Evolutionary conservation across 1,140 invertebrate genomes (phyloP).

Genomic region (Physella acuta): DNA sequence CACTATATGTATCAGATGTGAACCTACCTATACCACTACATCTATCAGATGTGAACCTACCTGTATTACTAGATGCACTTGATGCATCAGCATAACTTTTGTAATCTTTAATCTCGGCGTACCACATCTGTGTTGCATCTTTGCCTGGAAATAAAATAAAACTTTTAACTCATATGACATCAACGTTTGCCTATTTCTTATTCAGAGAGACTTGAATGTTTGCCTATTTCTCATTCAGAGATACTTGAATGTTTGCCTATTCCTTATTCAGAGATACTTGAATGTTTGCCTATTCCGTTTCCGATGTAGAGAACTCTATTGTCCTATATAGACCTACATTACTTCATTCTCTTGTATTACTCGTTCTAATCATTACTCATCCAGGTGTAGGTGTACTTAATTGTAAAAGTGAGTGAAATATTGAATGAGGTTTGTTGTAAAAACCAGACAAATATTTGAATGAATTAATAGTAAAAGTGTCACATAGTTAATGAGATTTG

Average conservation of each 20-base stretch:
- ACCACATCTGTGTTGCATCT: background rate
- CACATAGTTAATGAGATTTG: too few species aligned
- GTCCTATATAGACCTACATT: background rate
- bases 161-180: background rate
- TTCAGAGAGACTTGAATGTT: background rate
- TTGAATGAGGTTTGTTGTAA: too few species aligned
- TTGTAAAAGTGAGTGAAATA: too few species aligned
- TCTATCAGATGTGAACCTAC: background rate
- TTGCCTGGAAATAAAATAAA: background rate
- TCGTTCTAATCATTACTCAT: too few species aligned
- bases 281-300: background rate
- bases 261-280: background rate
- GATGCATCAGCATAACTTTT: too few species aligned
- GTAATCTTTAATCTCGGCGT: background rate
- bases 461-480: too few species aligned
- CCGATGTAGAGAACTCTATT: background rate
- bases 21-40: background rate
- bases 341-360: too few species aligned
- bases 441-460: too few species aligned
- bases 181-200: background rate
- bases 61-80: too few species aligned
- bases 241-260: background rate
- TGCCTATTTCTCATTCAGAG: background rate
- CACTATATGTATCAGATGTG: background rate
- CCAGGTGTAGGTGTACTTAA: too few species aligned